These are phyloP conservation scores for Ceyx melanurus DNA, from an alignment of 2,113 vertebrate species.

Conservation along the genomic window DNA sequence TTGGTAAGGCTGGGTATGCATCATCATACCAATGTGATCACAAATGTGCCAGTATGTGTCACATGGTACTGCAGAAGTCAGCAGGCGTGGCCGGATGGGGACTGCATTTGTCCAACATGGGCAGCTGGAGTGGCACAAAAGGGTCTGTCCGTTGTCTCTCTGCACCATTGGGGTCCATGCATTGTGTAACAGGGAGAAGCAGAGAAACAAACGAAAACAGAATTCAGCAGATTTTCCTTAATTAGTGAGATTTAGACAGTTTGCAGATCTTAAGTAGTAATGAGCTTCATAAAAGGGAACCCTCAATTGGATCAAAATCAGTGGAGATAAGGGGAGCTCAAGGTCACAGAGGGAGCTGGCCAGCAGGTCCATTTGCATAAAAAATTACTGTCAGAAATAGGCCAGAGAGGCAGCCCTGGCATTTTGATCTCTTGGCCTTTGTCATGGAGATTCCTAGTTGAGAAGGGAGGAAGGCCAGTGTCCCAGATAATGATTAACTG, in stretches of 20 bases:
- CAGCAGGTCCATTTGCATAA: constrained; percentile 83
- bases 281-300: constrained; percentile 72
- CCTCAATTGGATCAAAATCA: constrained; percentile 78
- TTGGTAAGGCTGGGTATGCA: neutral
- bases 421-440: constrained; percentile 89
- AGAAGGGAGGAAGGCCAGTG: constrained; percentile 79
- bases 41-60: fast-evolving
- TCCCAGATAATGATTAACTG: constrained; percentile 91
- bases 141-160: neutral
- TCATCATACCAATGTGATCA: fast-evolving
- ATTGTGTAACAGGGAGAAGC: neutral
- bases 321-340: constrained; percentile 81
- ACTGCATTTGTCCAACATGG: fast-evolving
- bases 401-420: constrained; percentile 78
- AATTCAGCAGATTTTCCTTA: constrained; percentile 70
- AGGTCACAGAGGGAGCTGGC: constrained; percentile 84
- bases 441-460: constrained; percentile 89
- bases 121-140: neutral
- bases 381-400: constrained; percentile 84
- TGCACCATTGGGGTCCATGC: neutral
- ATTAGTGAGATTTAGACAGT: constrained; percentile 76
- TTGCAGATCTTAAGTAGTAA: constrained; percentile 72
- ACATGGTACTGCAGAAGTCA: neutral
- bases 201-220: neutral
- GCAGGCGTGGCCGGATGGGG: neutral